Percentiles rank a stretch among this genome's conserved stretches.
phyloP scores from a whole-genome alignment of 2,113 vertebrate genomes.

The Rhinoptilus africanus region DNA sequence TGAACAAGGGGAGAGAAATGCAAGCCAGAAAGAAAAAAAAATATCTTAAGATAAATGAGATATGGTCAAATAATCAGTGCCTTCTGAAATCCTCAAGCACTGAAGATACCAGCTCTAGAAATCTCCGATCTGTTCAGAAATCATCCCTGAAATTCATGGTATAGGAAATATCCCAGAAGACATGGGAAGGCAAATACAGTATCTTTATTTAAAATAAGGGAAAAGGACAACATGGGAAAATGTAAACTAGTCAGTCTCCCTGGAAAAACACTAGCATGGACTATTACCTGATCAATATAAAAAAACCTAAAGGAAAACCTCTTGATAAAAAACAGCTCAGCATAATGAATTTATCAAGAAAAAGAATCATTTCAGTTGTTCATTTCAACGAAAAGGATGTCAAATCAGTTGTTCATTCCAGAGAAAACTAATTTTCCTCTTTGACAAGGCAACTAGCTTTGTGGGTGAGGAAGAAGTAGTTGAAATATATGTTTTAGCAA shows the following conservation, averaged over 20 bases:
- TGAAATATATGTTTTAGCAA: not conserved
- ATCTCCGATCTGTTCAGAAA: slow-evolving; percentile 2
- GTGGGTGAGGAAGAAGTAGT: not conserved
- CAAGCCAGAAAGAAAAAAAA: not conserved
- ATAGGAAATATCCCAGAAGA: not conserved
- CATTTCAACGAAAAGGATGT: not conserved
- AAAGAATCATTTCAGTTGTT: not conserved
- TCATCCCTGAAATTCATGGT: not conserved
- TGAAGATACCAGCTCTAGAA: not conserved
- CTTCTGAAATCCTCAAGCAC: not conserved
- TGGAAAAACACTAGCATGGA: not conserved
- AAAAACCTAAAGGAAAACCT: not conserved
- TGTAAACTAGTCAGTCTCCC: not conserved
- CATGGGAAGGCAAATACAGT: not conserved
- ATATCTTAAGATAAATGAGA: not conserved
- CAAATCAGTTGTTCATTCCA: not conserved
- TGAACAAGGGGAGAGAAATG: not conserved
- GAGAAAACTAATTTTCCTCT: not conserved
- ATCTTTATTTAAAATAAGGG: not conserved
- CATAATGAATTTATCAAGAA: not conserved
- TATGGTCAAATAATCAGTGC: not conserved
- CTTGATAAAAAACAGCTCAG: not conserved
- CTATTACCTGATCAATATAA: not conserved
- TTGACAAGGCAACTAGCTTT: not conserved
- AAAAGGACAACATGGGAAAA: not conserved